phyloP scores from a whole-genome alignment of 2,797 vertebrate species.

The Acipenser transmontanus region DNA sequence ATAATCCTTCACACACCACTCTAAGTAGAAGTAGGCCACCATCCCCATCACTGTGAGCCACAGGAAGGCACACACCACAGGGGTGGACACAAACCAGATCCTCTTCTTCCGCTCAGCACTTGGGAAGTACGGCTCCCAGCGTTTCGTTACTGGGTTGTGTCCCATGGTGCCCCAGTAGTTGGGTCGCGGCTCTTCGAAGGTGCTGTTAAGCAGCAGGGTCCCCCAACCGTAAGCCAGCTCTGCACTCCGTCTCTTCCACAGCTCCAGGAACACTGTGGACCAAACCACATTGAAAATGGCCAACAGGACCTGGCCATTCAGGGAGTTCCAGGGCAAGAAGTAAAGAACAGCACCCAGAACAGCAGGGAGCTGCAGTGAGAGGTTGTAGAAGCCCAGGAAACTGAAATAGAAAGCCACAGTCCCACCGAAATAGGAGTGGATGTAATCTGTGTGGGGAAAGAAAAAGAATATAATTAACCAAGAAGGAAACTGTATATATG shows the following conservation, averaged over 20 bases:
- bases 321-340: conserved; percentile 5
- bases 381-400: conserved; percentile 72
- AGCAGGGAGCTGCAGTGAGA: conserved; percentile 61
- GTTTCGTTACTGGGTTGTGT: conserved; percentile 59
- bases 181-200: conserved; percentile 62
- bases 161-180: conserved; percentile 57
- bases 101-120: conserved; percentile 57
- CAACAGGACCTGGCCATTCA: conserved; percentile 61
- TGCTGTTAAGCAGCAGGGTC: conserved; percentile 50
- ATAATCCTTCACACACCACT: conserved; percentile 44
- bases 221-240: conserved; percentile 64
- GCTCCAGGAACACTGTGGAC: conserved; percentile 68
- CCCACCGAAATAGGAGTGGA: conserved; percentile 63
- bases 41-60: conserved; percentile 61
- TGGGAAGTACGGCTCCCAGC: conserved; percentile 61
- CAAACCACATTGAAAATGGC: conserved; percentile 71
- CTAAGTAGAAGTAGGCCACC: conserved; percentile 61
- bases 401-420: conserved; percentile 68
- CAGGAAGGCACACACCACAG: conserved; percentile 59
- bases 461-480: neutral
- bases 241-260: conserved; percentile 67
- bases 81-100: conserved; percentile 59
- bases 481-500: neutral
- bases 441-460: conserved; percentile 44
- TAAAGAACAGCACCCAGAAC: conserved; percentile 51